These are phyloP conservation scores for Dione vanillae DNA, from an alignment of 2,888 invertebrate genomes.

Conservation along the genomic window DNA sequence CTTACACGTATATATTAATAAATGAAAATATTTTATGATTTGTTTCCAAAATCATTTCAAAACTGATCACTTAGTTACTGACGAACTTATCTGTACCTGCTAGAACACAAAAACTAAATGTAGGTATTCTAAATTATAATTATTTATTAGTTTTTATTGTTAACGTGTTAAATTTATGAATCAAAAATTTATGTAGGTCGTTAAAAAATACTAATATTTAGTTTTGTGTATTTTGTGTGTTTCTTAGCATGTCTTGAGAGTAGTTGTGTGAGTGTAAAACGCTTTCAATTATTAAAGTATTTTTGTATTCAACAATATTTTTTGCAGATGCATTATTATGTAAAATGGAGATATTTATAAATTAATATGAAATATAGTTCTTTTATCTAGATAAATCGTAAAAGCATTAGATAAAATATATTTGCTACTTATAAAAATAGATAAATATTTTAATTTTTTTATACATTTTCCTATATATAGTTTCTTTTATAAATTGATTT, in stretches of 20 bases:
- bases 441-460: no score
- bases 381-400: no score
- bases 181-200: background rate
- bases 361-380: no score
- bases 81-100: background rate
- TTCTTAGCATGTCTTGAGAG: background rate
- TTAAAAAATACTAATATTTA: background rate
- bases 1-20: background rate
- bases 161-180: background rate
- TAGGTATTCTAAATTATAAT: conserved; percentile 10
- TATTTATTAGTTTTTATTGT: background rate
- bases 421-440: no score
- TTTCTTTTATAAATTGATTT: no score
- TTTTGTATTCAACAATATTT: background rate
- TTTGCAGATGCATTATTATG: background rate
- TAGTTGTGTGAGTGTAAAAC: background rate
- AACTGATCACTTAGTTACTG: background rate
- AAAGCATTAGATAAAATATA: no score
- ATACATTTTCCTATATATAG: no score
- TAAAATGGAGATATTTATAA: background rate
- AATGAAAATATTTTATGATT: background rate
- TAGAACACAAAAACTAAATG: background rate
- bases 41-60: background rate
- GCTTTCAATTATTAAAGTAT: background rate
- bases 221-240: background rate